These are phyloP conservation scores for Drosophila parthenogenetica DNA, from an alignment of 2,888 invertebrate genomes.

Conservation along the genomic window DNA sequence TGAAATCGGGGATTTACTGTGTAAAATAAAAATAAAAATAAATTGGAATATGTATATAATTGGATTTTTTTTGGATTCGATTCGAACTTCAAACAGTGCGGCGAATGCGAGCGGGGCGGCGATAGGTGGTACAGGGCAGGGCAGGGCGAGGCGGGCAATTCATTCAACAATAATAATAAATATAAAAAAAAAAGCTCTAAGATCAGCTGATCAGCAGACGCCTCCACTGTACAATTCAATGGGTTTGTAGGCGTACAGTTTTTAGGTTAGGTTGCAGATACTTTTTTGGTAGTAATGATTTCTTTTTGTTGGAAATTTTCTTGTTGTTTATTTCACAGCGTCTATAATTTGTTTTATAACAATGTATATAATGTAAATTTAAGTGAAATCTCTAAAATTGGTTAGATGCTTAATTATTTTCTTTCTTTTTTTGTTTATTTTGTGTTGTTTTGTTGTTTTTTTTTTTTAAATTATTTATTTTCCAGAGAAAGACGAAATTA, in stretches of 20 bases:
- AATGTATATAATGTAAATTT: conserved; percentile 66
- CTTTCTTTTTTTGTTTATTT: conserved; percentile 26
- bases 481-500: conserved; percentile 38
- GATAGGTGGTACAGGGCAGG: not conserved
- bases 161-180: conserved; percentile 8
- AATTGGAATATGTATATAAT: conserved; percentile 23
- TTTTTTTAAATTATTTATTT: conserved; percentile 12
- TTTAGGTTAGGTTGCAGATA: conserved; percentile 63
- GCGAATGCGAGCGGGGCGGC: conserved; percentile 42
- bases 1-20: conserved; percentile 79
- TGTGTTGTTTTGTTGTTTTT: conserved; percentile 11
- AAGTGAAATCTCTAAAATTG: conserved; percentile 53
- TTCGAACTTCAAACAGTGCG: conserved; percentile 38
- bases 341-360: conserved; percentile 67
- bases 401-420: conserved; percentile 52
- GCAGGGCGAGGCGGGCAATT: conserved; percentile 8
- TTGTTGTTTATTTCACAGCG: conserved; percentile 76
- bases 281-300: conserved; percentile 52
- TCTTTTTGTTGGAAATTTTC: conserved; percentile 22
- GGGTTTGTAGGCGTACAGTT: conserved; percentile 57
- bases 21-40: conserved; percentile 72
- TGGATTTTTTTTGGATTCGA: conserved; percentile 9
- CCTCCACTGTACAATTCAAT: conserved; percentile 54
- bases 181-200: conserved; percentile 8
- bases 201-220: conserved; percentile 37